Conservation (phyloP, 2,888 invertebrate genomes). For the Eulithis testata region DNA sequence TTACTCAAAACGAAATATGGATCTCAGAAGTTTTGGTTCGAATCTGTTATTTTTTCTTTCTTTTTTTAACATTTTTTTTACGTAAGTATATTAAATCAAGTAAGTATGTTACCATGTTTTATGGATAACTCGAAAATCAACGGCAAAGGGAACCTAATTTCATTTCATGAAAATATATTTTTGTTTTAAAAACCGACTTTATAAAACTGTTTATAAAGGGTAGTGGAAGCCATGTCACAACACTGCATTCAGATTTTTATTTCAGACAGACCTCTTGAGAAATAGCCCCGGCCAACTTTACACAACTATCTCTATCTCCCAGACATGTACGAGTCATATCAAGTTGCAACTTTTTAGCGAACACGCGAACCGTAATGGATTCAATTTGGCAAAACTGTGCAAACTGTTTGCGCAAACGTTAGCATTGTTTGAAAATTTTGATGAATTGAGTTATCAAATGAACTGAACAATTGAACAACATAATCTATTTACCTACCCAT, state of each 20-base stretch:
- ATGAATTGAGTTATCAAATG: conserved; percentile 45
- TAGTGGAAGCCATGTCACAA: conserved; percentile 22
- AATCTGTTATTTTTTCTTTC: not conserved
- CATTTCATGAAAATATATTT: not conserved
- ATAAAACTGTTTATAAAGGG: not conserved
- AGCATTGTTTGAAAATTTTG: conserved; percentile 44
- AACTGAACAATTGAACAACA: conserved; percentile 11
- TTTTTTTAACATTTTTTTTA: not conserved
- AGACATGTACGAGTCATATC: conserved; percentile 28
- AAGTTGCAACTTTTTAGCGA: conserved; percentile 26
- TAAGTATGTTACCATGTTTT: no score
- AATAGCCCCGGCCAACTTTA: conserved; percentile 15
- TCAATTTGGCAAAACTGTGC: conserved; percentile 35
- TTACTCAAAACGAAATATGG: conserved; percentile 52
- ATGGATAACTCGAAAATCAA: no score
- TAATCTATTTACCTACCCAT: not conserved
- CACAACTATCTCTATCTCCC: conserved; percentile 26
- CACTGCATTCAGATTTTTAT: conserved; percentile 7
- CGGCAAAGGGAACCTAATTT: not conserved
- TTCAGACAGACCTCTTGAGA: conserved; percentile 20
- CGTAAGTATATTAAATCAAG: no score
- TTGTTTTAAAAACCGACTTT: no score
- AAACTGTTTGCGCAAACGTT: conserved; percentile 31
- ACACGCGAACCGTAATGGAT: conserved; percentile 33
- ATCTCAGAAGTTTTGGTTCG: conserved; percentile 1